Conservation (phyloP, 2,797 vertebrate species). For the Poecilia wingei region DNA sequence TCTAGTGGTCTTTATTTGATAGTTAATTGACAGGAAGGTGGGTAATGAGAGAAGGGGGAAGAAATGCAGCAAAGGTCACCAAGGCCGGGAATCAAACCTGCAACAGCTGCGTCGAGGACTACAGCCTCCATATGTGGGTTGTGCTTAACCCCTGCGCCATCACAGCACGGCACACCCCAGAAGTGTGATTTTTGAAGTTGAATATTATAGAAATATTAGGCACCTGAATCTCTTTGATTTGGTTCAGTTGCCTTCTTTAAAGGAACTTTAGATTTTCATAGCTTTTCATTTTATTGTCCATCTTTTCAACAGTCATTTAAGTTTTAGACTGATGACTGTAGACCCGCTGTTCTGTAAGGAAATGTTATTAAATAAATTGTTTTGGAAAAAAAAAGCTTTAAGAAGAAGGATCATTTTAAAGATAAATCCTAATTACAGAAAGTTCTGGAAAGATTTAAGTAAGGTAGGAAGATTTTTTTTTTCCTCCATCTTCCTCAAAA, state of each 20-base stretch:
- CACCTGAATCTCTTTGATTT: not conserved
- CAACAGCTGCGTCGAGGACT: too few relatives aligned
- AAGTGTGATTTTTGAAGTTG: not conserved
- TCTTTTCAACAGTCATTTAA: not conserved
- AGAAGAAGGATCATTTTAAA: not conserved
- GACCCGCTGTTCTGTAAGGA: not conserved
- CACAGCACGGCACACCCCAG: not conserved
- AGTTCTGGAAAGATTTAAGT: not conserved
- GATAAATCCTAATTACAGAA: not conserved
- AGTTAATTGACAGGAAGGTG: too few relatives aligned
- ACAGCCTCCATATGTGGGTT: too few relatives aligned
- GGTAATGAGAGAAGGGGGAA: too few relatives aligned
- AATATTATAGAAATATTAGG: not conserved
- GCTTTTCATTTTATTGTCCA: not conserved
- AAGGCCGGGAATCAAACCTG: too few relatives aligned
- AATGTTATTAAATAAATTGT: not conserved
- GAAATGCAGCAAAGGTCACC: too few relatives aligned
- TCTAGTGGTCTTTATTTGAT: too few relatives aligned
- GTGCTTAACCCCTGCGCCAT: too few relatives aligned
- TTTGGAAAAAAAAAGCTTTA: not conserved
- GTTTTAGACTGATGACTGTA: not conserved
- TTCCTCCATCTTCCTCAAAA: too few relatives aligned
- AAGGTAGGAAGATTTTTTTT: not conserved
- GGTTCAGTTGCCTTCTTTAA: not conserved
- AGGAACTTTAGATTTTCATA: not conserved